Evolutionary conservation across 2,888 invertebrate genomes (phyloP).

Genomic region (Aphidius colemani): DNA sequence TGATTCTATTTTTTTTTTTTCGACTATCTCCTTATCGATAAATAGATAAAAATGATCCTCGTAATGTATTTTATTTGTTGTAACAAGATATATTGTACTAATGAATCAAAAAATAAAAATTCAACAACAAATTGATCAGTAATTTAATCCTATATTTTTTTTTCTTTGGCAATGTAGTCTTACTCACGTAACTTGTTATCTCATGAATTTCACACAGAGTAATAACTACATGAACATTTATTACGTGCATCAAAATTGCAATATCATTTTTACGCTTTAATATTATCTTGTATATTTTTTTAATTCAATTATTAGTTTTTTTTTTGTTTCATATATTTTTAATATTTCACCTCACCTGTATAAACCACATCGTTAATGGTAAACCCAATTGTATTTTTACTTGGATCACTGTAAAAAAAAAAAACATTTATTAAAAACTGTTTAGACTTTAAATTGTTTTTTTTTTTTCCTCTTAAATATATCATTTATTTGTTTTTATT

Average conservation of each 20-base stretch:
- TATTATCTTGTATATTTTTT: neutral
- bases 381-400: constrained; percentile 25
- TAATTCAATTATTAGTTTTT: neutral
- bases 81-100: no score
- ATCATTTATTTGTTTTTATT: no score
- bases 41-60: no score
- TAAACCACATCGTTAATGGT: constrained; percentile 32
- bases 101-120: no score
- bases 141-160: no score
- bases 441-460: no score
- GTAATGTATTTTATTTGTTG: no score
- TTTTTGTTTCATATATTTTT: neutral
- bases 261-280: neutral
- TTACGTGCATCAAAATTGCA: neutral
- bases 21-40: neutral
- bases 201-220: neutral
- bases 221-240: neutral
- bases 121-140: no score
- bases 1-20: neutral
- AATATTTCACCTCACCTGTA: constrained; percentile 27
- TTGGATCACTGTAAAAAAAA: constrained; percentile 19
- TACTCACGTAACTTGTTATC: no score
- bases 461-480: no score
- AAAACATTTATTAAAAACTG: neutral
- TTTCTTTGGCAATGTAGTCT: no score